Evolutionary conservation across 2,888 invertebrate genomes (phyloP), one percentile per base, ranked within the genome.

Genomic region (Brachynemurus nebulosus): DNA sequence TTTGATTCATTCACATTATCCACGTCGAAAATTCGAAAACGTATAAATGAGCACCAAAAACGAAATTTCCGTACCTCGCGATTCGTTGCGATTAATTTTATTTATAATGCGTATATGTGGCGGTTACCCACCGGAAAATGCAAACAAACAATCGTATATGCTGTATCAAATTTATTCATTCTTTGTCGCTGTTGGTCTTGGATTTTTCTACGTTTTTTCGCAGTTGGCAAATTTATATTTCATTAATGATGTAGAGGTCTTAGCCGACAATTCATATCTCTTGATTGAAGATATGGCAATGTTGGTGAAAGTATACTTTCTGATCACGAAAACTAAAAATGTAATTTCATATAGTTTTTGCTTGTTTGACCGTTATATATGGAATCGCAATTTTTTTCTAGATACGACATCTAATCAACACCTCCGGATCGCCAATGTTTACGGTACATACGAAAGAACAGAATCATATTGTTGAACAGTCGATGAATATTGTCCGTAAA

Each of bases 71-170:
- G n/a, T n/a, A n/a, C n/a, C n/a, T n/a, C n/a, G n/a, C n/a, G 40
- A 44, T 18, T 45, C 48, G 17, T 33, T 50, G 12, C 23, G 46
- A 14, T 23, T 47, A 19, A 49, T 47, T 25, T 44, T 49, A 35
- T 3, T 30, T 8, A 23, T 49, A 4, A 35, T 50, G 42, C 21
- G 30, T 9, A 8, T 45, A 4, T 36, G 33, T 30, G 50, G 50
- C 30, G 17, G 43, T 2, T 49, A 43, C 42, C 43, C 46, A 8
- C 50, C 48, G 2, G 42, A 47, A 25, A 25, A 20, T 16, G 20
- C 8, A 18, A 17, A 14, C 12, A 11, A 9, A 9, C 17, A 17
- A 38, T 30, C n/a, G 30, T n/a, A 30, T 30, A 11, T 2, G 8
- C 27, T 27, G 11, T 40, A 27, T 14, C 17, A 5, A 9, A 17